Conservation (phyloP, 2,888 invertebrate species). For the Zaprionus bogoriensis region DNA sequence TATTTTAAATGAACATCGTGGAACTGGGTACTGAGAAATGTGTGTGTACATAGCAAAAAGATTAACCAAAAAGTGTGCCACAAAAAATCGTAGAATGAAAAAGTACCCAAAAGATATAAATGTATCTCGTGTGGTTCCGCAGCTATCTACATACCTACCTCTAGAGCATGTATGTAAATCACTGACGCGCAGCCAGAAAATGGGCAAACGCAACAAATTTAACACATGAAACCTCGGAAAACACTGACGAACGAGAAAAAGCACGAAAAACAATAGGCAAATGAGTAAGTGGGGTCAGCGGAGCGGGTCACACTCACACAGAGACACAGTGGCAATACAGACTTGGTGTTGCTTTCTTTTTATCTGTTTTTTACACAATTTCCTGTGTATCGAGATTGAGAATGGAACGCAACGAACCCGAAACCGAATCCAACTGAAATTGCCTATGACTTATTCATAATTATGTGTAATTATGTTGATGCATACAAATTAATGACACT, state of each 20-base stretch:
- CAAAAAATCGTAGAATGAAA: slow-evolving; percentile 2
- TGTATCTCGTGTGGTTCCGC: slow-evolving; percentile 1
- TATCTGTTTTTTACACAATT: slow-evolving; percentile 23
- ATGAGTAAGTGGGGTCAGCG: slow-evolving; percentile 61
- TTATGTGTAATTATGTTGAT: slow-evolving; percentile 70
- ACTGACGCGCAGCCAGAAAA: slow-evolving; percentile 51
- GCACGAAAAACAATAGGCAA: slow-evolving; percentile 18
- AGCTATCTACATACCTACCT: too few species aligned
- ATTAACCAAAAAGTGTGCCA: slow-evolving; percentile 6
- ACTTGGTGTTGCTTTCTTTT: slow-evolving; percentile 17
- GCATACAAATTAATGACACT: slow-evolving; percentile 75
- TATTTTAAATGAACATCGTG: slow-evolving; percentile 27
- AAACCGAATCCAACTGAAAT: slow-evolving; percentile 10
- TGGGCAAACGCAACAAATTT: slow-evolving; percentile 32
- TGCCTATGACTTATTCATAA: slow-evolving; percentile 57
- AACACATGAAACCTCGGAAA: slow-evolving; percentile 23
- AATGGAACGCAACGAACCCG: slow-evolving; percentile 25
- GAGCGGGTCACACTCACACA: slow-evolving; percentile 49
- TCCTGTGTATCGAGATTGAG: slow-evolving; percentile 14
- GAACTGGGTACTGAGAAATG: too few species aligned
- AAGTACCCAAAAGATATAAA: slow-evolving; percentile 16
- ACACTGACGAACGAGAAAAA: neutral
- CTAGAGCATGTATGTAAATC: slow-evolving; percentile 49
- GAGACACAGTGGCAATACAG: slow-evolving; percentile 17
- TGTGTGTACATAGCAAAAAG: slow-evolving; percentile 3